Evolutionary conservation across 2,113 vertebrate genomes (phyloP), one percentile per base, ranked within the genome.

Genomic region (Taxidea taxus): DNA sequence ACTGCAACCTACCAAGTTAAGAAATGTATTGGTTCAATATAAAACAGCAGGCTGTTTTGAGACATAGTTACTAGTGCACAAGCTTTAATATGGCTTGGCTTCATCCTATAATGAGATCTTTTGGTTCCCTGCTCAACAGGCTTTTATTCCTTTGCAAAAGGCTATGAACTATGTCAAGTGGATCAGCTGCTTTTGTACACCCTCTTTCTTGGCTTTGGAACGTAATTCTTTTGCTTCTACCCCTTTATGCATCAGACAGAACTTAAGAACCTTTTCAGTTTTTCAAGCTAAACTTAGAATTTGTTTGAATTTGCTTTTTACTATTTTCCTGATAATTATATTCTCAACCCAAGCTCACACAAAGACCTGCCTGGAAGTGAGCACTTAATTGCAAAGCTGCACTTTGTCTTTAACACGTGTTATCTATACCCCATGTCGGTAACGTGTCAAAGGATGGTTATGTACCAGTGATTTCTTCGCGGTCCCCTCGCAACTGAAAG

Each of bases 31-130:
- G 97, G 96, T 97, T 98, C 98, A 98, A 98, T 98, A 98, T 98
- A 97, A 98, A 98, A 98, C 98, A 98, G 98, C 98, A 98, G 97
- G 97, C 97, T 98, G 98, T 98, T 98, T 98, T 98, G 97, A 98
- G 97, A 98, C 97, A 97, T 97, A 98, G 97, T 98, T 98, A 98
- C 98, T 98, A 97, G 97, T 98, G 98, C 97, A 97, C 97, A 98
- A 97, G 97, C 98, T 98, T 98, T 97, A 98, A 97, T 98, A 98
- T 97, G 97, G 97, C 92, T 96, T 97, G 93, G 98, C 97, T 98
- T 98, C 98, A 97, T 97, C 95, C 95, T 98, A 98, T 98, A 98
- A 98, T 98, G 98, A 98, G 98, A 97, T 97, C 98, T 97, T 98
- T 98, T 98, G 97, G 97, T 97, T 97, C 97, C 97, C 96, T 96